These are phyloP conservation scores for Eleginops maclovinus DNA, from an alignment of 2,113 vertebrate species.

Conservation along the genomic window DNA sequence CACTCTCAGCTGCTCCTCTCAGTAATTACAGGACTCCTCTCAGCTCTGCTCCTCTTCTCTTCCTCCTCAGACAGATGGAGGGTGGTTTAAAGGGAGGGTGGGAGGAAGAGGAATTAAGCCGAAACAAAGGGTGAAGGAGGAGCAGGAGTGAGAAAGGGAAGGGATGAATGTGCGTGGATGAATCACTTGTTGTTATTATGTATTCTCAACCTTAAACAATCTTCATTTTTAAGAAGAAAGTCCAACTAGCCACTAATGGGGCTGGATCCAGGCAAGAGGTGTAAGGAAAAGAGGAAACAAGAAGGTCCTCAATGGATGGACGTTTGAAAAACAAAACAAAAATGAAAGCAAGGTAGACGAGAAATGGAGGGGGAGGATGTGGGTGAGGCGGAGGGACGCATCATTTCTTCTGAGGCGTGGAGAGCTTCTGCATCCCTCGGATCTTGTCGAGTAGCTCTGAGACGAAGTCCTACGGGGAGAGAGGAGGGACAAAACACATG, in stretches of 20 bases:
- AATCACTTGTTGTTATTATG: background rate
- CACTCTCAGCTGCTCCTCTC: constrained; percentile 15
- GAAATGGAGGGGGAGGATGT: constrained; percentile 30
- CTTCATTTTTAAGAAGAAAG: constrained; percentile 23
- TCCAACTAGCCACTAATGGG: constrained; percentile 8
- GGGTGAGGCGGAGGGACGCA: constrained; percentile 16
- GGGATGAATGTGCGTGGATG: constrained; percentile 37
- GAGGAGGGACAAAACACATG: constrained; percentile 2
- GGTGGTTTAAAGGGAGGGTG: constrained; percentile 3
- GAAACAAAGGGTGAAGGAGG: constrained; percentile 23
- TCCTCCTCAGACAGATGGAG: constrained; percentile 58
- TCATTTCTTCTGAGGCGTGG: constrained; percentile 94
- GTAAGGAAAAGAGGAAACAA: constrained; percentile 2
- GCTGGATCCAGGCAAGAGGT: constrained; percentile 29
- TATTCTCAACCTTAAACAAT: background rate
- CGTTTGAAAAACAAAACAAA: constrained; percentile 25
- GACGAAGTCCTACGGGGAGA: constrained; percentile 86
- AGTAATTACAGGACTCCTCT: constrained; percentile 59
- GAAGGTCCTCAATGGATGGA: constrained; percentile 15
- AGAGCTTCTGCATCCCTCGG: constrained; percentile 95
- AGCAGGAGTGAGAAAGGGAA: constrained; percentile 4
- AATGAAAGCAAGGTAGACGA: constrained; percentile 21
- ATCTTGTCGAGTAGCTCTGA: constrained; percentile 92
- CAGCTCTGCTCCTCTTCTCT: constrained; percentile 36
- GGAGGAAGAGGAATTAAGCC: constrained; percentile 41